phyloP scores from a whole-genome alignment of 2,113 vertebrate species.

The Cynocephalus volans region DNA sequence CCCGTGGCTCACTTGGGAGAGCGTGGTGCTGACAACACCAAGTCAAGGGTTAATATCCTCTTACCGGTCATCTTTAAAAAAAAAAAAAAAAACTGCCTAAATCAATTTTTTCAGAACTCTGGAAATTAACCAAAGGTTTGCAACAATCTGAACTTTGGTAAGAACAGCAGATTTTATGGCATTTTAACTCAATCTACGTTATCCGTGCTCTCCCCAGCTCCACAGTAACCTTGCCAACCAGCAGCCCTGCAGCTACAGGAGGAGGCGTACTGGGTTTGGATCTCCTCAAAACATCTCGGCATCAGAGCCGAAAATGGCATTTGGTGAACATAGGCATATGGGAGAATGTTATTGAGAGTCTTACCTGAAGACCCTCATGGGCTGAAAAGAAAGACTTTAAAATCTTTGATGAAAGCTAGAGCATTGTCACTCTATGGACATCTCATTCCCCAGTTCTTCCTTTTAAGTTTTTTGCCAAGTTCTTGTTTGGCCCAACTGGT shows the following conservation, averaged over 20 bases:
- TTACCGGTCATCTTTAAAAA: no score
- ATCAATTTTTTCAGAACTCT: background rate
- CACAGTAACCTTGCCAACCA: background rate
- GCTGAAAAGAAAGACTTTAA: background rate
- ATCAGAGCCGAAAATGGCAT: background rate
- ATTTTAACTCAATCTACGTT: background rate
- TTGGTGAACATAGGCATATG: background rate
- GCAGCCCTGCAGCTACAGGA: background rate
- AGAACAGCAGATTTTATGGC: background rate
- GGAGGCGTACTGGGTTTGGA: background rate
- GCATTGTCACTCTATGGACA: background rate
- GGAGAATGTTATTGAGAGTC: background rate
- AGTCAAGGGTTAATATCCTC: no score
- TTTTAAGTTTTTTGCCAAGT: background rate
- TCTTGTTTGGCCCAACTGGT: background rate
- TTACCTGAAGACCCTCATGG: background rate
- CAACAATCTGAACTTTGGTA: background rate
- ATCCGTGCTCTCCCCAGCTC: background rate
- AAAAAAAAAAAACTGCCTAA: background rate
- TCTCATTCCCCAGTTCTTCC: background rate
- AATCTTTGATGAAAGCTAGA: background rate
- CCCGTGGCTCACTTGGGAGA: no score
- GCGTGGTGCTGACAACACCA: no score
- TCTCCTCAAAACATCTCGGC: background rate
- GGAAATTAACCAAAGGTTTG: background rate